Evolutionary conservation across 2,888 invertebrate species (phyloP).

Genomic region (Teleiodes luculella): DNA sequence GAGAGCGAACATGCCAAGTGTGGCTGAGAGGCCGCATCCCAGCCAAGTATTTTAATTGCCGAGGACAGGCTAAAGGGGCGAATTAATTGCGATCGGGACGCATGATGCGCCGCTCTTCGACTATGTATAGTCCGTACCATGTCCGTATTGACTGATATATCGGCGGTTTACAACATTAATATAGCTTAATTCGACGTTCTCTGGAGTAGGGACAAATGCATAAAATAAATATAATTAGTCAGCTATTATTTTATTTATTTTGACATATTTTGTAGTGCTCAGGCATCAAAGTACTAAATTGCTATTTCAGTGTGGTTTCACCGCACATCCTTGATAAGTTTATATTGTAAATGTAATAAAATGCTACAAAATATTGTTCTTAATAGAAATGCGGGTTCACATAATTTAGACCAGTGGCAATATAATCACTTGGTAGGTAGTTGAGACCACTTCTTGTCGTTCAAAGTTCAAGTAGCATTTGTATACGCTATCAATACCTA

Average conservation of each 20-base stretch:
- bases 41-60: constrained; percentile 41
- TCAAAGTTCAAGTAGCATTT: neutral
- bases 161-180: constrained; percentile 18
- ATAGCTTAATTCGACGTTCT: constrained; percentile 14
- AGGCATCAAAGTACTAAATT: constrained; percentile 10
- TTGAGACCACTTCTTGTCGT: neutral
- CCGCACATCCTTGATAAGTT: constrained; percentile 2
- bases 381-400: neutral
- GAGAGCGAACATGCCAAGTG: constrained; percentile 22
- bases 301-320: no score
- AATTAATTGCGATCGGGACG: constrained; percentile 30
- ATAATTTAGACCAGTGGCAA: neutral
- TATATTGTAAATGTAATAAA: constrained; percentile 12
- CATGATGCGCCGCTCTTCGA: constrained; percentile 3
- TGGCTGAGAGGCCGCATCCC: constrained; percentile 17
- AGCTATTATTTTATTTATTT: constrained; percentile 7
- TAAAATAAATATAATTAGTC: constrained; percentile 12
- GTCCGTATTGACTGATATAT: constrained; percentile 17
- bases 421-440: neutral
- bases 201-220: neutral
- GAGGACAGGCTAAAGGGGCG: constrained; percentile 26
- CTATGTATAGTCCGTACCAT: constrained; percentile 9
- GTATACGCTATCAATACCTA: neutral
- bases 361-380: constrained; percentile 8
- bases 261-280: neutral